Percentiles rank a stretch among this genome's conserved stretches.
phyloP scores from a whole-genome alignment of 2,797 vertebrate species.

The Chromis chromis region DNA sequence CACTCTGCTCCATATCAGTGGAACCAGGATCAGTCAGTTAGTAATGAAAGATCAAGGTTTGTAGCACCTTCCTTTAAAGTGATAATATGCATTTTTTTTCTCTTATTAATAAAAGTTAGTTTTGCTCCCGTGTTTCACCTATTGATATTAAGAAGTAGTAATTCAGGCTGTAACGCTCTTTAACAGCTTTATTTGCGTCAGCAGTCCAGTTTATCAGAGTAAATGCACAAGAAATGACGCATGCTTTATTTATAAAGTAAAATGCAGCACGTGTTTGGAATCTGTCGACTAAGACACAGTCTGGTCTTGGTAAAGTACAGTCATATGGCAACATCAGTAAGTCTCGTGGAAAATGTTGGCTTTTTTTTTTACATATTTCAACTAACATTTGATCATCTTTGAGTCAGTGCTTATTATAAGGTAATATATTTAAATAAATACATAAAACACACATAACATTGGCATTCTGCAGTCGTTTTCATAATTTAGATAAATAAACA shows the following conservation, averaged over 20 bases:
- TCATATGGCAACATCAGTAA: not conserved
- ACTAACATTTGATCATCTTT: too few relatives aligned
- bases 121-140: conserved; percentile 18
- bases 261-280: not conserved
- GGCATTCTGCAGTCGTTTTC: not conserved
- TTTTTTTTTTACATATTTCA: too few relatives aligned
- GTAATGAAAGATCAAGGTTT: conserved; percentile 57
- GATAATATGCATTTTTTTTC: conserved; percentile 38
- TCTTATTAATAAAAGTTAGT: conserved; percentile 27
- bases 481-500: not conserved
- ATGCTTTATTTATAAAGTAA: not conserved
- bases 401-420: too few relatives aligned
- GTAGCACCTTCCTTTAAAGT: conserved; percentile 59
- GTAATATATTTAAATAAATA: too few relatives aligned
- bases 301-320: not conserved
- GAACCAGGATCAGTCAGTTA: conserved; percentile 42
- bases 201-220: not conserved
- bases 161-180: conserved; percentile 5
- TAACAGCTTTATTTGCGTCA: not conserved
- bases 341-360: too few relatives aligned
- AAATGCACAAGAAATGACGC: not conserved
- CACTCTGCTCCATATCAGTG: conserved; percentile 31
- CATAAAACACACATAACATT: not conserved
- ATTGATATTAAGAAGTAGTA: conserved; percentile 7
- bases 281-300: not conserved